These are phyloP conservation scores for Syngnathoides biaculeatus DNA, from an alignment of 2,113 vertebrate species.

Conservation along the genomic window DNA sequence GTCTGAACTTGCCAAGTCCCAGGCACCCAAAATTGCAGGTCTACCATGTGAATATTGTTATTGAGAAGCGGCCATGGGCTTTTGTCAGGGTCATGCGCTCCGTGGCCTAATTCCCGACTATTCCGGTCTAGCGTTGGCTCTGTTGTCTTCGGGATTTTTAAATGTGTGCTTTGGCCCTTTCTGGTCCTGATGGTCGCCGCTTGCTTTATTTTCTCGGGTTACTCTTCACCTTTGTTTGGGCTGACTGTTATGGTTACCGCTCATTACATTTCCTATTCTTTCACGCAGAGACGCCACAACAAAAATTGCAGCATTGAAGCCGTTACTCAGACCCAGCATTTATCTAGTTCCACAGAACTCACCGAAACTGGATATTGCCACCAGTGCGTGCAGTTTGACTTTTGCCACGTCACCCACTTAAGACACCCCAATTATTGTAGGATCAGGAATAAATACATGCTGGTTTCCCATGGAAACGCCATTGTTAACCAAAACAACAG, in stretches of 20 bases:
- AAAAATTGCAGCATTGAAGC: background rate
- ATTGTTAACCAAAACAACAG: background rate
- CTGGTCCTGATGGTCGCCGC: background rate
- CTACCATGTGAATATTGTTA: slow-evolving; percentile 2
- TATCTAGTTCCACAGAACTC: background rate
- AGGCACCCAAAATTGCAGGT: slow-evolving; percentile 4
- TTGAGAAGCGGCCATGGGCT: background rate
- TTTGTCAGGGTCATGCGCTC: background rate
- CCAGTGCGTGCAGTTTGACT: background rate
- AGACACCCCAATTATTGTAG: background rate
- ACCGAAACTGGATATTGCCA: background rate
- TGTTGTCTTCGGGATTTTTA: background rate
- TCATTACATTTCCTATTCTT: background rate
- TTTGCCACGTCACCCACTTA: background rate
- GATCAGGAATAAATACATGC: background rate
- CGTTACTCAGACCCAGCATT: background rate
- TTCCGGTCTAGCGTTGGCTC: background rate
- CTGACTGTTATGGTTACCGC: slow-evolving; percentile 2
- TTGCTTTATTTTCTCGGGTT: background rate
- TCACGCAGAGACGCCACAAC: background rate
- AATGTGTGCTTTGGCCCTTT: slow-evolving; percentile 1
- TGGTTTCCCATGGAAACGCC: background rate
- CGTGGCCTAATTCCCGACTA: background rate
- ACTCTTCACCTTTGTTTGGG: background rate
- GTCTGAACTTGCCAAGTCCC: background rate